Conservation (phyloP, 2,888 invertebrate species). For the Listrodromus nycthemerus region DNA sequence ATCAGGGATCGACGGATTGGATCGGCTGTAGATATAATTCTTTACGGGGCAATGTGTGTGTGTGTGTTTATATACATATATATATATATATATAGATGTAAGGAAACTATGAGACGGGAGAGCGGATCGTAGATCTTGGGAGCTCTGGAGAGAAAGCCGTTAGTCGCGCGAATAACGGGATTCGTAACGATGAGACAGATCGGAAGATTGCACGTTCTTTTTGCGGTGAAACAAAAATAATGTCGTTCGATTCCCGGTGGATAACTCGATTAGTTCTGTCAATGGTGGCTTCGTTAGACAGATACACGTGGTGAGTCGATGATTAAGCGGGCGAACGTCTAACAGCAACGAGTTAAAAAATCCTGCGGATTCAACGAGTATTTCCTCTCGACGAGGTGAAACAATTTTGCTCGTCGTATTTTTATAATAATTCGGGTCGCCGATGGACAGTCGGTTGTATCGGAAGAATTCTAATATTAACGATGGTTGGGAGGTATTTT, state of each 20-base stretch:
- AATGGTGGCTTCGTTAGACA: slow-evolving; percentile 29
- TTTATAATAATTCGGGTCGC: too few relatives aligned
- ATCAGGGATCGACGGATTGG: background rate
- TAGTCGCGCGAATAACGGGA: slow-evolving; percentile 62
- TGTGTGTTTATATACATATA: too few relatives aligned
- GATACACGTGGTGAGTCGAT: slow-evolving; percentile 25
- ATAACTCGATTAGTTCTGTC: slow-evolving; percentile 20
- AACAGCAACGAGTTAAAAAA: background rate
- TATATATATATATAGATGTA: background rate
- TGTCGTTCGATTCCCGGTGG: slow-evolving; percentile 28
- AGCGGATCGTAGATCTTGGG: slow-evolving; percentile 49
- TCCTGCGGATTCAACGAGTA: background rate
- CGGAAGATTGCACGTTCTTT: slow-evolving; percentile 38
- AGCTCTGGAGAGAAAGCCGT: slow-evolving; percentile 46
- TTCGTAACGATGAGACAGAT: slow-evolving; percentile 32
- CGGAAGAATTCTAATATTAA: too few relatives aligned
- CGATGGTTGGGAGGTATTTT: too few relatives aligned
- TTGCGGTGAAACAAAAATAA: slow-evolving; percentile 22
- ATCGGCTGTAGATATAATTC: background rate
- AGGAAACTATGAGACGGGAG: slow-evolving; percentile 27
- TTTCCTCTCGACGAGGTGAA: too few relatives aligned
- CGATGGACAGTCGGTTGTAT: too few relatives aligned
- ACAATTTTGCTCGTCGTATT: too few relatives aligned
- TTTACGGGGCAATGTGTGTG: background rate
- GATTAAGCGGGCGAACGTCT: background rate